Conservation (phyloP, 2,113 vertebrate genomes). For the Ornithorhynchus anatinus region DNA sequence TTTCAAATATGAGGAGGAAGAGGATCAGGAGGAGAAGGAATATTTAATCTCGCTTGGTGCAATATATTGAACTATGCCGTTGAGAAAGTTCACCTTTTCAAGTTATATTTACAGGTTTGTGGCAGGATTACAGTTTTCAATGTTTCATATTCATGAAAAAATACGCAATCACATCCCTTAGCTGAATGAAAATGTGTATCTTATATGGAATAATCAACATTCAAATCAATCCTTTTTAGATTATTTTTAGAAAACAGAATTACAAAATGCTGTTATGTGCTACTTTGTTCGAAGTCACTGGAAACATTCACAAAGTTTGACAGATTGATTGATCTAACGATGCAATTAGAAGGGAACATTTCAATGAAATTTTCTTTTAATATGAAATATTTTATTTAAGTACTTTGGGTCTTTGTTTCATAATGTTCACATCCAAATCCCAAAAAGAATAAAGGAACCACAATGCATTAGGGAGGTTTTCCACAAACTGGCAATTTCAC, state of each 20-base stretch:
- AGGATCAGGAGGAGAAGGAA: not conserved
- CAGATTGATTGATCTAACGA: not conserved
- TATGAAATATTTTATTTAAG: not conserved
- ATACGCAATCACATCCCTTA: not conserved
- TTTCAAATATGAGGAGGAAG: no score
- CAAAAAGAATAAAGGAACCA: not conserved
- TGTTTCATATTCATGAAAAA: not conserved
- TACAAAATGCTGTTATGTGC: no score
- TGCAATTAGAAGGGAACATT: not conserved
- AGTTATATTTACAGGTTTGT: slow-evolving; percentile 1
- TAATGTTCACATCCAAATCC: not conserved
- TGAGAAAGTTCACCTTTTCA: no score
- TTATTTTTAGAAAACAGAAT: no score
- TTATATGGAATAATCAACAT: not conserved
- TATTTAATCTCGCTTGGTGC: not conserved
- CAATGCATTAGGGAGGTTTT: not conserved
- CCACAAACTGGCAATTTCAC: no score
- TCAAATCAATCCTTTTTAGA: not conserved
- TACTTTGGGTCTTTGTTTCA: not conserved
- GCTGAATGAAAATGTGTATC: not conserved
- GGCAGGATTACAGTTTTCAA: not conserved
- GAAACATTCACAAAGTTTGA: not conserved
- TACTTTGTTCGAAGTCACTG: not conserved
- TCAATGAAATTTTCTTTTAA: not conserved
- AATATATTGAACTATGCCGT: not conserved